These are phyloP conservation scores for Ibycter americanus DNA, from an alignment of 2,797 vertebrate species.

Conservation along the genomic window DNA sequence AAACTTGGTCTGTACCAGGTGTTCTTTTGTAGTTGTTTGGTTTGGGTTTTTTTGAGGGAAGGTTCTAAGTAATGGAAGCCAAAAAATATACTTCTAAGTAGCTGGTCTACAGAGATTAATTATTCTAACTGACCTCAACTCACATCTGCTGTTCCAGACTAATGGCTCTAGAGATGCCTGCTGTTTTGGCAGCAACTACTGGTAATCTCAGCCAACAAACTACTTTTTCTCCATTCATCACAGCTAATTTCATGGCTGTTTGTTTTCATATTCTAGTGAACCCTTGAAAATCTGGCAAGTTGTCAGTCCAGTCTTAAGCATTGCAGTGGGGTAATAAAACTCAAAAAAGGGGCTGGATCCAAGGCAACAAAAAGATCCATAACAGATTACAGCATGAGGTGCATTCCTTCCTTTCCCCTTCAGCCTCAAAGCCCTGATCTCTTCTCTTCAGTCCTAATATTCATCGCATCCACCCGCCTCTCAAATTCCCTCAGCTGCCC, in stretches of 20 bases:
- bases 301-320: background rate
- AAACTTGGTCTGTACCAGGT: background rate
- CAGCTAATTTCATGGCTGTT: slow-evolving; percentile 36
- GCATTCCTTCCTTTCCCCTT: background rate
- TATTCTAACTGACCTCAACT: slow-evolving; percentile 8
- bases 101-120: background rate
- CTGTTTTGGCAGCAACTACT: slow-evolving; percentile 43
- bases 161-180: slow-evolving; percentile 7
- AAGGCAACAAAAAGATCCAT: background rate
- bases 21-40: background rate
- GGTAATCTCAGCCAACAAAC: slow-evolving; percentile 9
- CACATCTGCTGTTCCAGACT: slow-evolving; percentile 8
- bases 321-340: background rate
- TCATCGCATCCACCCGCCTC: background rate
- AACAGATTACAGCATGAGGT: background rate
- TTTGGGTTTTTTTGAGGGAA: background rate
- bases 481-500: background rate
- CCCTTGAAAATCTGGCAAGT: background rate
- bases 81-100: slow-evolving; percentile 2
- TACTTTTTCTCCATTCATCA: slow-evolving; percentile 24
- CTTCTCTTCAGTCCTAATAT: background rate
- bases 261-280: background rate
- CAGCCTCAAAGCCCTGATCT: background rate
- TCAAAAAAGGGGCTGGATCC: background rate
- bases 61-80: background rate